Conservation (phyloP, 2,797 vertebrate genomes). For the Ctenopoma multispine region DNA sequence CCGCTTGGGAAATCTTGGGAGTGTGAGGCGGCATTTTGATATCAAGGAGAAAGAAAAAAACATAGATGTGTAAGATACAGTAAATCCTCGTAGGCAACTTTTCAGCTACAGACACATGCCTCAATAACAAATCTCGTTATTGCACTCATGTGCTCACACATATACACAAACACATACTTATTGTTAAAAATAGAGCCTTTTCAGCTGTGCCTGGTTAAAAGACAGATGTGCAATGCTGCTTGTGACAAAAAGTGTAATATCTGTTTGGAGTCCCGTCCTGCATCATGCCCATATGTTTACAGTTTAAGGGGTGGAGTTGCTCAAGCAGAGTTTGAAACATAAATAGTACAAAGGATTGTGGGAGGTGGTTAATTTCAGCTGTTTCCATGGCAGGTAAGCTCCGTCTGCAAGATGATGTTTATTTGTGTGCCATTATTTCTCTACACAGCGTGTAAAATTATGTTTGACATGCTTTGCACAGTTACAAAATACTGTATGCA, state of each 20-base stretch:
- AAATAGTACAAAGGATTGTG: conserved; percentile 67
- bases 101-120: conserved; percentile 48
- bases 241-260: conserved; percentile 56
- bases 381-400: conserved; percentile 64
- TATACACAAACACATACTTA: conserved; percentile 12
- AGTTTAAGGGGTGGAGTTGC: conserved; percentile 45
- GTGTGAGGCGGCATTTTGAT: conserved; percentile 38
- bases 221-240: conserved; percentile 64
- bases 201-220: conserved; percentile 64
- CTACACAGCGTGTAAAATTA: conserved; percentile 37
- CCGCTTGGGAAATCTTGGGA: conserved; percentile 73
- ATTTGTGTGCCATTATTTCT: conserved; percentile 51
- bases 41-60: conserved; percentile 46
- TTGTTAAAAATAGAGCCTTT: conserved; percentile 22
- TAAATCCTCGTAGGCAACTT: conserved; percentile 59
- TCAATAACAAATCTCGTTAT: conserved; percentile 43
- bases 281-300: conserved; percentile 52
- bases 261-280: conserved; percentile 48
- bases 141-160: conserved; percentile 1
- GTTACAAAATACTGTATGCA: conserved; percentile 27
- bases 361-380: conserved; percentile 60
- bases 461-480: conserved; percentile 44
- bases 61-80: conserved; percentile 65
- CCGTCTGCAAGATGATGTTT: conserved; percentile 41
- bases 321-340: conserved; percentile 52